Evolutionary conservation across 1,140 invertebrate species (phyloP).

Genomic region (Drosophila ananassae): DNA sequence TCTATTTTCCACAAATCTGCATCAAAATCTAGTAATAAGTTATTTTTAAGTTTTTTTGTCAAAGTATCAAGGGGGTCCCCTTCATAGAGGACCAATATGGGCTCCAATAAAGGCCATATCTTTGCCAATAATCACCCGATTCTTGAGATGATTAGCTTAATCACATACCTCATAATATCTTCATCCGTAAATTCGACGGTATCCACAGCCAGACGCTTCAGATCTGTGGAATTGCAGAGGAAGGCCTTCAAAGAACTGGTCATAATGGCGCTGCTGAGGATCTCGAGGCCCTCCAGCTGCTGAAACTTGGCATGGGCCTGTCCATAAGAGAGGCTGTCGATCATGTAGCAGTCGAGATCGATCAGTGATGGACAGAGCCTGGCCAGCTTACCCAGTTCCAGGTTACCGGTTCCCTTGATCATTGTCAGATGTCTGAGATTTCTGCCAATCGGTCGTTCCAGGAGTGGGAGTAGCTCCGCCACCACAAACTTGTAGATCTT

Average conservation of each 20-base stretch:
- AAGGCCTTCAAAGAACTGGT: constrained; percentile 86
- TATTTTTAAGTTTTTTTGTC: too few species aligned
- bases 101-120: too few species aligned
- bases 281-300: constrained; percentile 87
- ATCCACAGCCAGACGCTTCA: constrained; percentile 87
- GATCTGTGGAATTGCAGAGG: constrained; percentile 86
- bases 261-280: constrained; percentile 86
- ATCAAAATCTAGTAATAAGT: too few species aligned
- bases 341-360: constrained; percentile 87
- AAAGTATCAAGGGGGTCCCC: too few species aligned
- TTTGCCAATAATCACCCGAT: too few species aligned
- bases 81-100: too few species aligned
- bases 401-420: constrained; percentile 85
- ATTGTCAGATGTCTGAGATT: constrained; percentile 87
- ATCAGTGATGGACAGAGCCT: constrained; percentile 85
- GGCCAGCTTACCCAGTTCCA: constrained; percentile 87
- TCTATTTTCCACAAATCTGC: too few species aligned
- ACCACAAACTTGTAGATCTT: constrained; percentile 87
- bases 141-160: too few species aligned
- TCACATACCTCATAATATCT: constrained; percentile 86
- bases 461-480: constrained; percentile 86
- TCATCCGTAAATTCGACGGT: constrained; percentile 84
- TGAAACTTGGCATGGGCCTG: constrained; percentile 86
- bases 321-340: constrained; percentile 85
- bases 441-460: constrained; percentile 85